A percentile compares a stretch with the other conserved stretches of the same genome.
phyloP scores from a whole-genome alignment of 2,113 vertebrate species.

The Indri indri region DNA sequence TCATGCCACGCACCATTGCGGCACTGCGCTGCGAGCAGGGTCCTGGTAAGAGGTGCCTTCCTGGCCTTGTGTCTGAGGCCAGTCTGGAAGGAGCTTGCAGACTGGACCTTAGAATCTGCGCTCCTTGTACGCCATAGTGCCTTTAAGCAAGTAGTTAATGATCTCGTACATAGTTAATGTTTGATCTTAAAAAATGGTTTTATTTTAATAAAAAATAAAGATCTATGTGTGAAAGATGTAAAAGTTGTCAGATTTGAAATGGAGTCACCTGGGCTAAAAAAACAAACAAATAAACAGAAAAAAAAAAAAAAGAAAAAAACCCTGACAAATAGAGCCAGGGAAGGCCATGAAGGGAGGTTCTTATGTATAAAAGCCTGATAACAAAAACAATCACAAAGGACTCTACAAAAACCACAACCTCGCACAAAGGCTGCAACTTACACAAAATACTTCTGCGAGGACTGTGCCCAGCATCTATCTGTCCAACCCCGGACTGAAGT shows the following conservation, averaged over 20 bases:
- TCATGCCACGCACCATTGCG: background rate
- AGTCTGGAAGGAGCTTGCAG: background rate
- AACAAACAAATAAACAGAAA: background rate
- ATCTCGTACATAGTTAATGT: background rate
- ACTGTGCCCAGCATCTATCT: background rate
- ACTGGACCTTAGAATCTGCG: background rate
- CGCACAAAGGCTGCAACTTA: background rate
- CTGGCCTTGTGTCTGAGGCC: too few species aligned
- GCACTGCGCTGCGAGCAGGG: rapidly evolving
- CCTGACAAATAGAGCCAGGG: background rate
- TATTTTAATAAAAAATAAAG: background rate
- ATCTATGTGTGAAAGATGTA: background rate
- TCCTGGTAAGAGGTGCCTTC: rapidly evolving
- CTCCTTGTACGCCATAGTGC: background rate
- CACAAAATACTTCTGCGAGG: background rate
- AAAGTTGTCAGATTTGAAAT: background rate
- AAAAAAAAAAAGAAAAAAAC: background rate
- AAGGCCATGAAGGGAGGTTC: background rate
- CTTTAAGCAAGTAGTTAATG: background rate
- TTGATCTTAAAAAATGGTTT: background rate
- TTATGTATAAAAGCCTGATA: background rate
- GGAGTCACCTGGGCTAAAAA: background rate
- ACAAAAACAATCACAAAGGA: background rate
- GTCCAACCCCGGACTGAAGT: background rate
- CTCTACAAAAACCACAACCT: background rate